phyloP scores from a whole-genome alignment of 1,140 invertebrate genomes.

The Drosophila pectinifera region DNA sequence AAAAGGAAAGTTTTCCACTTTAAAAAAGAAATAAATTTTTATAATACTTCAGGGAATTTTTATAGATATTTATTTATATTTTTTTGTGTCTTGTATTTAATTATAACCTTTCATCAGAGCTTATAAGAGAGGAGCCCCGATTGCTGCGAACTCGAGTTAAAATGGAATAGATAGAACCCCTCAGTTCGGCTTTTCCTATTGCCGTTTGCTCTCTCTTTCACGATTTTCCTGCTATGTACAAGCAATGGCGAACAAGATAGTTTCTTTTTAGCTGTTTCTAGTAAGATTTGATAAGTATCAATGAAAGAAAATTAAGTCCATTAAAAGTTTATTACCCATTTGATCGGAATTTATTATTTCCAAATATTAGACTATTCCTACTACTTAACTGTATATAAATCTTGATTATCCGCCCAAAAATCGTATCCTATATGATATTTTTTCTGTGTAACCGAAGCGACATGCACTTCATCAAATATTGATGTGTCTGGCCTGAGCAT shows the following conservation, averaged over 20 bases:
- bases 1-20: not conserved
- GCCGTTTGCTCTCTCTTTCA: no score
- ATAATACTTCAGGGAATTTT: no score
- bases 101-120: no score
- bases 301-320: not conserved
- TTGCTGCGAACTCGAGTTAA: no score
- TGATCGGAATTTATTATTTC: no score
- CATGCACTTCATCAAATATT: slow-evolving; percentile 72
- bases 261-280: not conserved
- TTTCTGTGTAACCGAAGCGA: slow-evolving; percentile 20
- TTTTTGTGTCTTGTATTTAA: not conserved
- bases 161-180: no score
- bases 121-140: no score
- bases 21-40: not conserved
- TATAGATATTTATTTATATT: no score
- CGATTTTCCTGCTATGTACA: no score
- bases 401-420: not conserved
- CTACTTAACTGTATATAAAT: not conserved
- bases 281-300: not conserved
- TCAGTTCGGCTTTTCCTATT: no score
- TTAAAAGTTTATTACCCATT: not conserved
- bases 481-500: slow-evolving; percentile 48
- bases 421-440: not conserved
- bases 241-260: no score
- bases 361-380: no score